Evolutionary conservation across 2,797 vertebrate species (phyloP).

Genomic region (Masticophis lateralis): DNA sequence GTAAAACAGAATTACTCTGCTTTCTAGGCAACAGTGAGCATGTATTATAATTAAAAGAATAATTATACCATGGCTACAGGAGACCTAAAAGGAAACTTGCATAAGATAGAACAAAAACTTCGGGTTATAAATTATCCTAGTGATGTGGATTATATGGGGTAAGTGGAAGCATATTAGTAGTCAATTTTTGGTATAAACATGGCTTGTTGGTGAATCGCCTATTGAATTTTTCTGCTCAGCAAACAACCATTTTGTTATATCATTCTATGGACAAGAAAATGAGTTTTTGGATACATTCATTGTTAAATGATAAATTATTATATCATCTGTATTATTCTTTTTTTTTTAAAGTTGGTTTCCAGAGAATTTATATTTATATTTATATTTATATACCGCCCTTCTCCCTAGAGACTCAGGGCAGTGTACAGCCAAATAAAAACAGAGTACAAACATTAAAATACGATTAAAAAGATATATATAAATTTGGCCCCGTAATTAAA

Average conservation of each 20-base stretch:
- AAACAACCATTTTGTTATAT: not conserved
- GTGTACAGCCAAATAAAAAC: too few species aligned
- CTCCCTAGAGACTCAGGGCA: too few species aligned
- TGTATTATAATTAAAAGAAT: conserved; percentile 31
- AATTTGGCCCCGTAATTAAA: too few species aligned
- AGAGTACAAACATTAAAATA: too few species aligned
- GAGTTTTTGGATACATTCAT: not conserved
- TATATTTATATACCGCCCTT: too few species aligned
- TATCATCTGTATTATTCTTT: not conserved
- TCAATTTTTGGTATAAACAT: not conserved
- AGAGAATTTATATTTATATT: not conserved
- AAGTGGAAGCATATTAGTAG: conserved; percentile 43
- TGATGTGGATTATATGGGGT: conserved; percentile 85
- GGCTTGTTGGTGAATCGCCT: not conserved
- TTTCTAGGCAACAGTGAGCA: not conserved
- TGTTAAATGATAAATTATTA: not conserved
- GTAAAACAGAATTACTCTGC: not conserved
- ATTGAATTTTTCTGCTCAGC: not conserved
- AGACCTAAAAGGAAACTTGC: conserved; percentile 85
- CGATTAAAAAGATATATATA: too few species aligned
- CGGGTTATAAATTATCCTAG: conserved; percentile 82
- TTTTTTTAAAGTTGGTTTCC: not conserved
- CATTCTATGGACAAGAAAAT: not conserved
- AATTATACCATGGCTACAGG: conserved; percentile 77
- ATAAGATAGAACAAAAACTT: conserved; percentile 84